Conservation (phyloP, 2,888 invertebrate genomes). For the Lagria hirta region DNA sequence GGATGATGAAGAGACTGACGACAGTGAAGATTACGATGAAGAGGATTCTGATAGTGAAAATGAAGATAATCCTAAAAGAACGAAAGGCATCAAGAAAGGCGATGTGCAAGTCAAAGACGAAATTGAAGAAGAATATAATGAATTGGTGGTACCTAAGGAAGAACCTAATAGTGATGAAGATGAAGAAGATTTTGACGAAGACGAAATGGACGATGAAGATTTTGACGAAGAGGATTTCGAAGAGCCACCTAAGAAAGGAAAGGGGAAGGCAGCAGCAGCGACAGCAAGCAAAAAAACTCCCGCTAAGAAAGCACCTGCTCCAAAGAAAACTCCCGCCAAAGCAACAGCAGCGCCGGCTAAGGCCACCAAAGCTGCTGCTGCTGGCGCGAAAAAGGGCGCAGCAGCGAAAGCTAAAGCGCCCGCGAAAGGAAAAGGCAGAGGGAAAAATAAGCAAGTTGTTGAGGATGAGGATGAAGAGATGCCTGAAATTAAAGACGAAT, state of each 20-base stretch:
- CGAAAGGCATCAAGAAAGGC: neutral
- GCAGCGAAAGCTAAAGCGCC: too few relatives aligned
- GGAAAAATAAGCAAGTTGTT: slow-evolving; percentile 3
- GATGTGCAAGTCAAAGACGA: slow-evolving; percentile 7
- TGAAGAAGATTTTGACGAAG: neutral
- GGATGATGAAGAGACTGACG: slow-evolving; percentile 5
- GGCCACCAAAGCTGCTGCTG: neutral
- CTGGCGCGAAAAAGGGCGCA: neutral
- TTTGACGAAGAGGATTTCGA: neutral
- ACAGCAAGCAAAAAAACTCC: slow-evolving; percentile 1
- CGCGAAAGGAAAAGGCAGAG: slow-evolving; percentile 3
- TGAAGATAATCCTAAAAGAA: slow-evolving; percentile 1
- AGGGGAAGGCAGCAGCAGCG: neutral
- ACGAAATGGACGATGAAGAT: neutral
- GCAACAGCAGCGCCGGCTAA: slow-evolving; percentile 3
- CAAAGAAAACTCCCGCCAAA: slow-evolving; percentile 1
- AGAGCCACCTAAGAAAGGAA: slow-evolving; percentile 1
- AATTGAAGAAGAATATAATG: slow-evolving; percentile 16
- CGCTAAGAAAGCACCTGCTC: slow-evolving; percentile 2
- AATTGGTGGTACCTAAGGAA: slow-evolving; percentile 11
- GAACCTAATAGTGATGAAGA: slow-evolving; percentile 9
- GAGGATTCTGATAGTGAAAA: slow-evolving; percentile 6
- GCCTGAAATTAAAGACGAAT: slow-evolving; percentile 9
- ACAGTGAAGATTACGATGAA: slow-evolving; percentile 10
- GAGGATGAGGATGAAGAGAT: slow-evolving; percentile 1